Base-by-base conservation (phyloP, 2,113 vertebrate species). In the Sakesphorus luctuosus region DNA sequence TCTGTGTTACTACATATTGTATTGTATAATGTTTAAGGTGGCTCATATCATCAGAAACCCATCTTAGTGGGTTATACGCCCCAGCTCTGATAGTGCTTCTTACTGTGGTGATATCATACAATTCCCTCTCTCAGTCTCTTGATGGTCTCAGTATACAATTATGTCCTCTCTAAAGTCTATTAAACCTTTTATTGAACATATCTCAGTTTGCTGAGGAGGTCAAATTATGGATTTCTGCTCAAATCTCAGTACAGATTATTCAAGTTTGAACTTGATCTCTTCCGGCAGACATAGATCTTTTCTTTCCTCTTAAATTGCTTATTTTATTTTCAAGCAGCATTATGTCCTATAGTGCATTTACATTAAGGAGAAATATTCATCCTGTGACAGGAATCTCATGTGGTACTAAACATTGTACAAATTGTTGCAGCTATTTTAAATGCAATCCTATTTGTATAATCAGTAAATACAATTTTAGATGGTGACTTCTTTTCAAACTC, bases 371-470 rank as follows among this genome's bases (percentile, higher is more conserved):
- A 86, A 81, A 81, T 67, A 77, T 58, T 81, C 10, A 8, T 73
- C 33, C 25, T 24, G 12, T 84, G 49, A 53, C 17, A 88, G 52
- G 35, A 86, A 47, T 68, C n/a, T 85, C 18, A n/a, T 84, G 17
- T 74, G 44, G 44, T 59, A 18, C 5, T 49, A 74, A 90, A 38
- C 10, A 61, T 63, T 68, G 29, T 56, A 68, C 24, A 93, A 87
- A 84, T 84, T 72, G 19, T 72, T 94, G 26, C 58, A 96, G 43
- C 36, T 94, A 47, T 87, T 87, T 90, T 87, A 78, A 94, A 93
- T 55, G 15, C 25, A 52, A 35, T 73, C 6, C 4, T 68, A 16
- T 66, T 38, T 59, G 10, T 59, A 76, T 50, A 91, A 82, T 68
- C 35, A 26, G 43, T 59, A 73, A 87, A 78, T 66, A 26, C 7